These are phyloP conservation scores for Yponomeuta plumbellus DNA, from an alignment of 2,888 invertebrate species.

Conservation along the genomic window DNA sequence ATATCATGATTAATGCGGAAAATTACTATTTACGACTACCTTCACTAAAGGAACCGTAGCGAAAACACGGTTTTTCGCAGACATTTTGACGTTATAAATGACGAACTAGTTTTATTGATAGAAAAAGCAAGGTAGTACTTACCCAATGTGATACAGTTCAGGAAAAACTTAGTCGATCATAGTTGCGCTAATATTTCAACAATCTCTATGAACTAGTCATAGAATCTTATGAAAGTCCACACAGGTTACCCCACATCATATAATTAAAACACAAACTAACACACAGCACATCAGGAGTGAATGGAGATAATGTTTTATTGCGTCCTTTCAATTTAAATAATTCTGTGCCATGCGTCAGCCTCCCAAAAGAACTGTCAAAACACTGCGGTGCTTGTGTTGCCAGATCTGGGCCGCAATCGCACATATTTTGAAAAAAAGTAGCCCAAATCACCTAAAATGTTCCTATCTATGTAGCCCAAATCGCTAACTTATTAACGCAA, in stretches of 20 bases:
- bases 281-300: background rate
- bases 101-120: background rate
- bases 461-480: too few relatives aligned
- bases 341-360: background rate
- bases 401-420: too few relatives aligned
- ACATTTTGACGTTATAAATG: background rate
- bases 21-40: background rate
- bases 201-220: background rate
- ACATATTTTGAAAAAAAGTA: too few relatives aligned
- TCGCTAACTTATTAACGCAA: too few relatives aligned
- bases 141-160: background rate
- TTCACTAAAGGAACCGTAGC: background rate
- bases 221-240: background rate
- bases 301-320: background rate
- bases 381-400: too few relatives aligned
- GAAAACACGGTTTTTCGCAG: background rate
- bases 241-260: background rate
- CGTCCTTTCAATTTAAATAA: background rate
- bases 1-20: background rate
- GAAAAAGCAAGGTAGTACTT: background rate
- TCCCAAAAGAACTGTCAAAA: background rate
- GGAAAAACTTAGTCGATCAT: background rate
- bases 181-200: background rate
- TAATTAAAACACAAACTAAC: background rate
- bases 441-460: too few relatives aligned